These are phyloP conservation scores for Nannoperca obscura DNA, from an alignment of 2,797 vertebrate genomes.

Conservation along the genomic window DNA sequence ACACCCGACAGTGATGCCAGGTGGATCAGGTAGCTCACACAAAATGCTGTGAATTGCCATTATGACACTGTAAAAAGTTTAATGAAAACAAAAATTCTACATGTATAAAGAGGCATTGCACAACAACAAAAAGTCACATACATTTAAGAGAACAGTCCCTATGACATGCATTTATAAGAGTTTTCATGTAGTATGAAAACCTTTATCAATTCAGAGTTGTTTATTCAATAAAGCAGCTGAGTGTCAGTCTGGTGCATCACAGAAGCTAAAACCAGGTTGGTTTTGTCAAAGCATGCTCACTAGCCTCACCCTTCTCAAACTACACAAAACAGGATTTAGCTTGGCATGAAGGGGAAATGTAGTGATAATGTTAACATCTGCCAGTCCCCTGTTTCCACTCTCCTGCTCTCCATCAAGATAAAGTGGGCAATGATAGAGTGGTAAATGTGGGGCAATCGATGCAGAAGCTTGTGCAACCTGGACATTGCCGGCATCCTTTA, in stretches of 20 bases:
- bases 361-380: conserved; percentile 69
- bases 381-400: conserved; percentile 54
- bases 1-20: not conserved
- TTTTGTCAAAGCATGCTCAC: conserved; percentile 70
- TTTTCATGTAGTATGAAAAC: not conserved
- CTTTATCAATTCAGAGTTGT: not conserved
- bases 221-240: conserved; percentile 2
- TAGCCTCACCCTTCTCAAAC: conserved; percentile 77
- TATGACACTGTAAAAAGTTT: conserved; percentile 7
- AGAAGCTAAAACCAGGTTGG: not conserved
- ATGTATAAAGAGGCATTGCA: not conserved
- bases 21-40: not conserved
- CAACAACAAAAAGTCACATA: conserved; percentile 1
- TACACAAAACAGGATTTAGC: conserved; percentile 76
- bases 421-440: conserved; percentile 86
- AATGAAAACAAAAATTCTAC: conserved; percentile 11
- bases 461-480: not conserved
- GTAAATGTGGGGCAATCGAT: conserved; percentile 23
- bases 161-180: too few relatives aligned
- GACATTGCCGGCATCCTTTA: conserved; percentile 1
- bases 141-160: not conserved
- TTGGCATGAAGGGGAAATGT: conserved; percentile 72
- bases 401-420: conserved; percentile 71
- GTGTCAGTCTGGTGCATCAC: not conserved
- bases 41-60: not conserved